Conservation (phyloP, 2,797 vertebrate genomes). For the Monodelphis domestica region DNA sequence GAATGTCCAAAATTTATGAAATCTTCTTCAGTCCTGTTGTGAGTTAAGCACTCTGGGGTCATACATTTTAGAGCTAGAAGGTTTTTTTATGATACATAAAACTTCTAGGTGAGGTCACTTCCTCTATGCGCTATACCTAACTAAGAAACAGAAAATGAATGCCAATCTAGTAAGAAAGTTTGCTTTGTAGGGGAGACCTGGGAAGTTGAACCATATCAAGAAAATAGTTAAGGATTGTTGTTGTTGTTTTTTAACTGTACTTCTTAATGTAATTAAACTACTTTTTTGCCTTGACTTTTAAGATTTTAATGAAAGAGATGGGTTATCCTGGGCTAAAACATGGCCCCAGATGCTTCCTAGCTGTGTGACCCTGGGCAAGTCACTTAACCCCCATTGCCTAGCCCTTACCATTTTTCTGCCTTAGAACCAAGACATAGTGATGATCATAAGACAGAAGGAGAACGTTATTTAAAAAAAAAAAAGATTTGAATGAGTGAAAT, state of each 20-base stretch:
- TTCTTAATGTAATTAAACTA: not conserved
- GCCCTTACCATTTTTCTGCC: too few species aligned
- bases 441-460: too few species aligned
- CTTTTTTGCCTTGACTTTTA: not conserved
- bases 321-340: too few species aligned
- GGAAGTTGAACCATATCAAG: not conserved
- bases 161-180: not conserved
- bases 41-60: not conserved
- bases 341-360: too few species aligned
- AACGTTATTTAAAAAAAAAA: too few species aligned
- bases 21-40: not conserved
- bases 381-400: too few species aligned
- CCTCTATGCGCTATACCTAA: not conserved
- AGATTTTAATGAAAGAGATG: not conserved
- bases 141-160: not conserved
- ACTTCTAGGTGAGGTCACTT: not conserved
- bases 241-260: not conserved
- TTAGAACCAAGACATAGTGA: too few species aligned
- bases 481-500: not conserved
- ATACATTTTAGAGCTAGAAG: not conserved
- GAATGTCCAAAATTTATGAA: not conserved
- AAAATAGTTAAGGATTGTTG: not conserved
- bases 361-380: too few species aligned
- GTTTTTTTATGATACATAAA: not conserved
- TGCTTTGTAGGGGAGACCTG: not conserved